Conservation (phyloP, 2,113 vertebrate genomes). For the Archocentrus centrarchus region DNA sequence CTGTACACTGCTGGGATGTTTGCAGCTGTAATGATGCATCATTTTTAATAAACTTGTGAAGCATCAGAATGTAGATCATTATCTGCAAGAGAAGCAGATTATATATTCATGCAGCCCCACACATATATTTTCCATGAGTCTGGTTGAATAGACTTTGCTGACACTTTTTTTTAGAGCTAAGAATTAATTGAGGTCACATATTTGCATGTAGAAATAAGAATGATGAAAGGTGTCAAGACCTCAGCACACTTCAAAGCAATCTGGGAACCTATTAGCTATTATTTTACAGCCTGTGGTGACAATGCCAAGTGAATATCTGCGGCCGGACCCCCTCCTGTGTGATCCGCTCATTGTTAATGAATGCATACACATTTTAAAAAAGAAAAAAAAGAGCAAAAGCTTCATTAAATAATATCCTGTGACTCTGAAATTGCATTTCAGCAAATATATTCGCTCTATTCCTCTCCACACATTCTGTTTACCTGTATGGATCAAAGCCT, state of each 20-base stretch:
- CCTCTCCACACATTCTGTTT: not conserved
- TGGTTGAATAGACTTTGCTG: not conserved
- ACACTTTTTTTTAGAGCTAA: not conserved
- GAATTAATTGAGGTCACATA: not conserved
- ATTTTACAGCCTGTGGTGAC: not conserved
- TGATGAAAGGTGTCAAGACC: not conserved
- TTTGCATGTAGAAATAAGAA: too few relatives aligned
- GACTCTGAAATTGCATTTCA: not conserved
- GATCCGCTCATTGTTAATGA: not conserved
- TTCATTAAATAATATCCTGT: not conserved
- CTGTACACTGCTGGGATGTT: not conserved
- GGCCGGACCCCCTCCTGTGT: not conserved
- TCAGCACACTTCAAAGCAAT: not conserved
- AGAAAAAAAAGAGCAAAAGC: not conserved
- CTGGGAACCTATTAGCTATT: not conserved
- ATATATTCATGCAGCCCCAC: not conserved
- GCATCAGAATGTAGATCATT: not conserved
- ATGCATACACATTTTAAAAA: not conserved
- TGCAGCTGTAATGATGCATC: rapidly evolving
- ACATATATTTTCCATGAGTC: not conserved
- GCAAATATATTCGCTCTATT: not conserved
- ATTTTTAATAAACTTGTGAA: not conserved
- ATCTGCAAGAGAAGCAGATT: not conserved
- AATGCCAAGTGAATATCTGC: not conserved
- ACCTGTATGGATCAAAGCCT: not conserved